Conservation (phyloP, 2,888 invertebrate genomes). For the Panopea generosa region DNA sequence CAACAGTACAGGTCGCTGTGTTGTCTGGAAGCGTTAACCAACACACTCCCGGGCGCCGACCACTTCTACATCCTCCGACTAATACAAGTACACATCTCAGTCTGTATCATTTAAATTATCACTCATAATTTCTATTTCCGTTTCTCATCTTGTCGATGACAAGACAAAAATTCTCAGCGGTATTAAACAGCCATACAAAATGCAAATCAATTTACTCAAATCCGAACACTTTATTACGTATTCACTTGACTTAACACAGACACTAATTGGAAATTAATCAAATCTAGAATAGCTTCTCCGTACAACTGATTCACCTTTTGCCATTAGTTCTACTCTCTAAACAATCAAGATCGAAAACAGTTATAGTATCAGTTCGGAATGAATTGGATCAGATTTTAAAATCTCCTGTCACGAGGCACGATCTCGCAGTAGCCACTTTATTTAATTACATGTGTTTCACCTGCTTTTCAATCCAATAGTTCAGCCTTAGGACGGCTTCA, state of each 20-base stretch:
- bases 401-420: conserved; percentile 33
- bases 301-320: conserved; percentile 11
- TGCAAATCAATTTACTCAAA: conserved; percentile 20
- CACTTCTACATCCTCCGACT: no score
- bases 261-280: conserved; percentile 19
- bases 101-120: neutral
- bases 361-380: conserved; percentile 11
- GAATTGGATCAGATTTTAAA: conserved; percentile 36
- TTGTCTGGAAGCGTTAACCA: no score
- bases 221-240: conserved; percentile 17
- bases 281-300: conserved; percentile 4
- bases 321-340: conserved; percentile 7
- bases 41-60: no score
- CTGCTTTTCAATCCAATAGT: conserved; percentile 33
- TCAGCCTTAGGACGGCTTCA: neutral
- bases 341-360: conserved; percentile 6
- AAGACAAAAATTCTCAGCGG: conserved; percentile 14
- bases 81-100: neutral
- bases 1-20: no score
- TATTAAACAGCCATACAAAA: conserved; percentile 19
- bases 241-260: conserved; percentile 18
- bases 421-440: conserved; percentile 30
- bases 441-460: conserved; percentile 46
- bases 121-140: conserved; percentile 10
- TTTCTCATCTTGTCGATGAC: neutral